Percentiles rank a stretch among this genome's conserved stretches.
These are phyloP conservation scores for Xyrichtys novacula DNA, from an alignment of 2,797 vertebrate species.

Conservation along the genomic window DNA sequence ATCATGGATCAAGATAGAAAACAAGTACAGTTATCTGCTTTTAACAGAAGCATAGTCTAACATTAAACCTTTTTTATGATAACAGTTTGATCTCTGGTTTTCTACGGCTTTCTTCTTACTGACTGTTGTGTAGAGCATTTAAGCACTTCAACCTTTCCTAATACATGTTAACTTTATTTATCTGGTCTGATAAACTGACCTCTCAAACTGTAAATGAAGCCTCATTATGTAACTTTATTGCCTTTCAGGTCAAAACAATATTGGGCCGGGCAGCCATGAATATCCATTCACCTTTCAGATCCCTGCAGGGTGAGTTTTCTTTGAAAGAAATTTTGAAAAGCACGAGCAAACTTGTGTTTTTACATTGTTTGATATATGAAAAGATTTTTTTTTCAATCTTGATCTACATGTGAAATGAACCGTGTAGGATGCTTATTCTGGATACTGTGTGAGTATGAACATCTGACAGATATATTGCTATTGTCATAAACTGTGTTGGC, in stretches of 20 bases:
- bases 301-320: constrained; percentile 68
- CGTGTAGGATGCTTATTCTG: background rate
- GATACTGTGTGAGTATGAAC: background rate
- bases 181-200: background rate
- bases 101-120: background rate
- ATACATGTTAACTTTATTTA: background rate
- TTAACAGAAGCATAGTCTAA: too few species aligned
- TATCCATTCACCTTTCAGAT: constrained; percentile 79
- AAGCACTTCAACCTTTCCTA: background rate
- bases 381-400: too few species aligned
- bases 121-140: background rate
- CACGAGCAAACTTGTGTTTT: too few species aligned
- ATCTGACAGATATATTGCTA: background rate
- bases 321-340: too few species aligned
- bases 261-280: constrained; percentile 60
- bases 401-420: too few species aligned
- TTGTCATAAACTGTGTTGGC: background rate
- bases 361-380: background rate
- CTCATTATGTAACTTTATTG: constrained; percentile 6
- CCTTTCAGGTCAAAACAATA: constrained; percentile 53
- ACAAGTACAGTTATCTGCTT: too few species aligned
- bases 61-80: background rate
- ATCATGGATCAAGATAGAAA: too few species aligned
- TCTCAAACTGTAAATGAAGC: background rate
- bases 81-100: background rate